Conservation (phyloP, 2,113 vertebrate genomes). For the Chloebia gouldiae region DNA sequence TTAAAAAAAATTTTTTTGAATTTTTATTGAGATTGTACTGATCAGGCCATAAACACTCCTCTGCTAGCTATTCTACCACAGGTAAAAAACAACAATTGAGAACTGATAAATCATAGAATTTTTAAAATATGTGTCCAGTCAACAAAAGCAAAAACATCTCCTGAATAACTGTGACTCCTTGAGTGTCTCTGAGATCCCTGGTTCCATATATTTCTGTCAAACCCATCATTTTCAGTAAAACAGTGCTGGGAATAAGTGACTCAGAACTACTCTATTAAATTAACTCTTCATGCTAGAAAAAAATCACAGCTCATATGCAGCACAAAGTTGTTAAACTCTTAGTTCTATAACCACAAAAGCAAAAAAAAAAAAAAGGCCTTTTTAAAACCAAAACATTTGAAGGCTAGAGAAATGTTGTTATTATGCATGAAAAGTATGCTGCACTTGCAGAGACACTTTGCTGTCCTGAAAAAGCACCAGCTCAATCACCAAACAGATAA, state of each 20-base stretch:
- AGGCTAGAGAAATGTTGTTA: background rate
- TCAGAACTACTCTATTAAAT: background rate
- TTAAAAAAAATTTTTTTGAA: background rate
- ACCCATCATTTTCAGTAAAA: background rate
- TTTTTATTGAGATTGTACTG: background rate
- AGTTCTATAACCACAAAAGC: background rate
- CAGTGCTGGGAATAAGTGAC: background rate
- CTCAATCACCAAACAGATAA: conserved; percentile 12
- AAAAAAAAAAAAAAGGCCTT: background rate
- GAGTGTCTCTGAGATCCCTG: background rate
- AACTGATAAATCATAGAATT: background rate
- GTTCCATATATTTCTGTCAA: background rate
- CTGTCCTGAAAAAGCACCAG: background rate
- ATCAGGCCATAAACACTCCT: background rate
- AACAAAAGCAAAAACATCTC: background rate
- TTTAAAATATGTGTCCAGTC: fast-evolving
- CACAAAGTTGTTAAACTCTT: background rate
- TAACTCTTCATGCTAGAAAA: background rate
- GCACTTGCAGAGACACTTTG: background rate
- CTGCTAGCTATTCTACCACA: background rate
- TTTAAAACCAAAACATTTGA: background rate
- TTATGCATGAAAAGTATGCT: background rate
- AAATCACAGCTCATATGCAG: background rate
- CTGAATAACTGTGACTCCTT: background rate
- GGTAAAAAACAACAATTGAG: background rate